phyloP scores from a whole-genome alignment of 2,888 invertebrate genomes.

The Drosophila formosana region DNA sequence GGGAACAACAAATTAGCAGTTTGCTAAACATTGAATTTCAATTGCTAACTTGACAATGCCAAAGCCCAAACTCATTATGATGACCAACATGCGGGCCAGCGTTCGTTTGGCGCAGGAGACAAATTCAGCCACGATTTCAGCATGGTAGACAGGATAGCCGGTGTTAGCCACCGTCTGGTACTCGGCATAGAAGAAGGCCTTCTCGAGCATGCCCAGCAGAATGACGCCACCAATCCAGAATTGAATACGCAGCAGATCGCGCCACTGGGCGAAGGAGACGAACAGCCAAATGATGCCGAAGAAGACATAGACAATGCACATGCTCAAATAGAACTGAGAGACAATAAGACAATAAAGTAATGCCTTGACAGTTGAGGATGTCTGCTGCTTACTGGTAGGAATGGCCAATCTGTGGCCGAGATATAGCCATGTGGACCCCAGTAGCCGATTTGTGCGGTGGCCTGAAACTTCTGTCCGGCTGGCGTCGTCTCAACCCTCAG shows the following conservation, averaged over 20 bases:
- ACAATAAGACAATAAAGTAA: background rate
- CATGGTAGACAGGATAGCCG: constrained; percentile 88
- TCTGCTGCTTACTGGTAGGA: constrained; percentile 88
- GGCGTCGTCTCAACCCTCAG: constrained; percentile 85
- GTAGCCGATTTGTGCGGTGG: constrained; percentile 90
- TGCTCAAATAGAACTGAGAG: constrained; percentile 93
- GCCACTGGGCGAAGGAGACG: constrained; percentile 94
- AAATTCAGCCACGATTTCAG: constrained; percentile 94
- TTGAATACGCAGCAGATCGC: constrained; percentile 95
- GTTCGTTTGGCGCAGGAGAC: constrained; percentile 96
- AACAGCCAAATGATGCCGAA: constrained; percentile 93
- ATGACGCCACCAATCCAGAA: constrained; percentile 98
- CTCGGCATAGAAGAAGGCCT: constrained; percentile 96
- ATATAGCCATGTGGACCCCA: constrained; percentile 92
- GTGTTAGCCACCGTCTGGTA: constrained; percentile 91
- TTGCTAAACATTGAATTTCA: background rate
- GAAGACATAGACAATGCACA: constrained; percentile 95
- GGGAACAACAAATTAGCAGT: background rate
- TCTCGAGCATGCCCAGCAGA: constrained; percentile 93
- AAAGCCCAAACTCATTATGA: constrained; percentile 97
- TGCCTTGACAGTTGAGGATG: too few relatives aligned
- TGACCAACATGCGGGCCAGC: constrained; percentile 95
- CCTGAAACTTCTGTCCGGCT: constrained; percentile 86
- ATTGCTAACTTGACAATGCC: constrained; percentile 95
- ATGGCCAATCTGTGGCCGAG: constrained; percentile 95